phyloP scores from a whole-genome alignment of 2,888 invertebrate genomes.

The Platerodrilus igneus region DNA sequence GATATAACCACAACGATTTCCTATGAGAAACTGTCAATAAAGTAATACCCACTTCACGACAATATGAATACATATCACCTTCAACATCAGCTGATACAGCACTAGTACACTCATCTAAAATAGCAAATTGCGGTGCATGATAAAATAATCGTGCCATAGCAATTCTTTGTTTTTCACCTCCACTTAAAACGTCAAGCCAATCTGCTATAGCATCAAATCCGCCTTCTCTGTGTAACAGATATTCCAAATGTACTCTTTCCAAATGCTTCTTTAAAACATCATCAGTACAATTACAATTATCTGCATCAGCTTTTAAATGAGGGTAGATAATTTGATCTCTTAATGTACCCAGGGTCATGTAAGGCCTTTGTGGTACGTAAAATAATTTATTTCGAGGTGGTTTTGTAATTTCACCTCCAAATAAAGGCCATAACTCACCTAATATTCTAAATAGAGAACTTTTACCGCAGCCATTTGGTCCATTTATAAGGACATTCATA shows the following conservation, averaged over 20 bases:
- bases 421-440: constrained; percentile 96
- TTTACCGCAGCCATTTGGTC: constrained; percentile 98
- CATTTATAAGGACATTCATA: constrained; percentile 94
- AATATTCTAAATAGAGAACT: constrained; percentile 93
- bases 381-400: constrained; percentile 92
- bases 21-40: constrained; percentile 97
- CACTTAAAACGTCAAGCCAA: constrained; percentile 98
- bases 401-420: constrained; percentile 89
- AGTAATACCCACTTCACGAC: constrained; percentile 82
- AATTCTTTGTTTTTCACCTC: constrained; percentile 97
- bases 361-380: constrained; percentile 95
- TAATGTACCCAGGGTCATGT: constrained; percentile 94
- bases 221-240: constrained; percentile 78
- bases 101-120: constrained; percentile 97
- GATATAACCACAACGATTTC: constrained; percentile 93
- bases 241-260: constrained; percentile 77
- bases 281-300: constrained; percentile 71
- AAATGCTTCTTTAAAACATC: constrained; percentile 70
- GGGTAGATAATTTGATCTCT: constrained; percentile 92
- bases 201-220: constrained; percentile 92
- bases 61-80: constrained; percentile 94
- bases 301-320: constrained; percentile 82
- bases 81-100: constrained; percentile 99
- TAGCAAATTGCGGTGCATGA: constrained; percentile 97
- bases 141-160: constrained; percentile 98